Evolutionary conservation across 2,888 invertebrate genomes (phyloP), one percentile per base, ranked within the genome.

Genomic region (Phoenoteleia sp.): DNA sequence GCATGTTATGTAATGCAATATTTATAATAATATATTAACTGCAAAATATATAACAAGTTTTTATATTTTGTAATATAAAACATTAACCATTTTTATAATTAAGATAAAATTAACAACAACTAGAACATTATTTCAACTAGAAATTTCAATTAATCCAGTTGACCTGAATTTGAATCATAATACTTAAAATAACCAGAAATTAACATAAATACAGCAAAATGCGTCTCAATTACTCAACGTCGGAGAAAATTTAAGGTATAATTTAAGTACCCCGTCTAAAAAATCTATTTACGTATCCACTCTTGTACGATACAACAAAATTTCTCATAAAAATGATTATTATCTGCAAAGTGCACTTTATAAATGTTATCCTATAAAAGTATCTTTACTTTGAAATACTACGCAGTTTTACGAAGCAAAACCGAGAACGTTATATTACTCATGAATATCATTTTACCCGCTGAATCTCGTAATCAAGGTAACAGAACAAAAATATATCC

Each of bases 381-480:
- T 60, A 45, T 27, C 42, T 27, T 64, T 29, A 45, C 19, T 66
- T 66, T 36, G 29, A 29, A 49, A 47, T 49, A 47, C 3, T 66
- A 33, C 21, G 29, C 33, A 33, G 47, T 36, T 66, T 66, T 27
- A 66, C 66, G 25, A 60, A 60, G 23, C 60, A 49, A 47, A 49
- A 49, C 45, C n/a, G 25, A 17, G 17, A 21, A 47, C 29, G 13
- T 45, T 47, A 47, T 29, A 66, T 49, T 66, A 33, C 49, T 33
- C 66, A 47, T 33, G 66, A 49, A 66, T 66, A 66, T 66, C 47
- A 47, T 49, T 66, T 49, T 49, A 66, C 36, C 9, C 66, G 47
- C 66, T 47, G 66, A 49, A 33, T 29, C 49, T 66, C 36, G 49
- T 66, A 66, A 66, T 66, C 25, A 42, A 42, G 39, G 54, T 56